Evolutionary conservation across 2,888 invertebrate genomes (phyloP), one percentile per base, ranked within the genome.

Genomic region (Boloria euphrosyne): DNA sequence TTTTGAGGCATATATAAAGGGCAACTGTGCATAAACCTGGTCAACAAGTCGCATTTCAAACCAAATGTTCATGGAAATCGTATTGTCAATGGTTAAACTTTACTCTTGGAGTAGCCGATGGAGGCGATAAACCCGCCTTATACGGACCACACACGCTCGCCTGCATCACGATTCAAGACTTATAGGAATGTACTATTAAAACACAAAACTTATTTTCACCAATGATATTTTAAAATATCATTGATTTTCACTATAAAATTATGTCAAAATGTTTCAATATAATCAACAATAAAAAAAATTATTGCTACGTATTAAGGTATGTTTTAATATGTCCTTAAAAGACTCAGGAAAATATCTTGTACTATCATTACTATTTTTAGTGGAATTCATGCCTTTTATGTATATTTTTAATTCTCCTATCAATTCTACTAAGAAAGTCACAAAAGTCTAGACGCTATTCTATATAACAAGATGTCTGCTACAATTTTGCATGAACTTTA

Each of bases 141-240:
- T 73, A 73, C 54, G 71, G 71, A 71, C 71, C 72, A 71, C 72
- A 73, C 72, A 71, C 71, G 70, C 65, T 69, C 65, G 64, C 69
- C 60, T 62, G 54, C 50, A 63, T 66, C 69, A 71, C 67, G 69
- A n/a, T n/a, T n/a, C n/a, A n/a, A n/a, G n/a, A 67, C 61, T 57
- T 69, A 38, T 62, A 64, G 66, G 14, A 52, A 46, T 68, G 62
- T 13, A 62, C 47, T 61, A 16, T 60, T 61, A 44, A 60, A 53
- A 17, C 52, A 27, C n/a, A 13, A 38, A 18, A 49, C 10, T 31
- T 31, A 31, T 59, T 13, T 18, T 50, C 17, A 10, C 49, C 10
- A 10, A 38, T 10, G 7, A 38, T 16, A 17, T 4, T 27, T 57
- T n/a, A n/a, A n/a, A n/a, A n/a, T n/a, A n/a, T n/a, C n/a, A n/a